Evolutionary conservation across 1,140 invertebrate genomes (phyloP).

Genomic region (Camponotus floridanus): DNA sequence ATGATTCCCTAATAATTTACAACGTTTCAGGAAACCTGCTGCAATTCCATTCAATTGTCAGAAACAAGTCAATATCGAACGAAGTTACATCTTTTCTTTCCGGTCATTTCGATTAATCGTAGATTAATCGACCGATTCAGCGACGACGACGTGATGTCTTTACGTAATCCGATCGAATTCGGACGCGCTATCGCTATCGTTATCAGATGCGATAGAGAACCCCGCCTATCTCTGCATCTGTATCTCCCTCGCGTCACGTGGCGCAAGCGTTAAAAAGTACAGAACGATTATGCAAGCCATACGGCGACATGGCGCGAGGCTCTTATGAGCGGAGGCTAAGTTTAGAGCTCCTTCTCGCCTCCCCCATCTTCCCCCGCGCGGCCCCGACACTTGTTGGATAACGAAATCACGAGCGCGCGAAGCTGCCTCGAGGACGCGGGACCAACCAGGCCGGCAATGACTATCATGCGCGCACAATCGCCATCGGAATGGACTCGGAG

Average conservation of each 20-base stretch:
- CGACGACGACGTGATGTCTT: constrained; percentile 4
- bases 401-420: constrained; percentile 67
- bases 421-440: constrained; percentile 31
- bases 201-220: constrained; percentile 49
- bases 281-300: constrained; percentile 80
- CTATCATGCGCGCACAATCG: constrained; percentile 20
- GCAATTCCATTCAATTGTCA: not conserved
- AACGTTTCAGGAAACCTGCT: not conserved
- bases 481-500: constrained; percentile 2
- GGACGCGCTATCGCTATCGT: constrained; percentile 5
- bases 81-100: not conserved
- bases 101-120: not conserved
- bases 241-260: constrained; percentile 34
- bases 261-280: constrained; percentile 68
- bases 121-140: not conserved
- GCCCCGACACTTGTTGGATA: constrained; percentile 77
- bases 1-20: not conserved
- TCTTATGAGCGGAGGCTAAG: constrained; percentile 77
- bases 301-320: constrained; percentile 60
- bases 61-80: not conserved
- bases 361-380: constrained; percentile 56
- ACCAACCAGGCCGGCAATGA: constrained; percentile 17
- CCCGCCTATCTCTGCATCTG: constrained; percentile 66
- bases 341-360: constrained; percentile 72
- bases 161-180: constrained; percentile 58